Base-by-base conservation (phyloP, 2,888 invertebrate genomes). In the Dryococelus australis region DNA sequence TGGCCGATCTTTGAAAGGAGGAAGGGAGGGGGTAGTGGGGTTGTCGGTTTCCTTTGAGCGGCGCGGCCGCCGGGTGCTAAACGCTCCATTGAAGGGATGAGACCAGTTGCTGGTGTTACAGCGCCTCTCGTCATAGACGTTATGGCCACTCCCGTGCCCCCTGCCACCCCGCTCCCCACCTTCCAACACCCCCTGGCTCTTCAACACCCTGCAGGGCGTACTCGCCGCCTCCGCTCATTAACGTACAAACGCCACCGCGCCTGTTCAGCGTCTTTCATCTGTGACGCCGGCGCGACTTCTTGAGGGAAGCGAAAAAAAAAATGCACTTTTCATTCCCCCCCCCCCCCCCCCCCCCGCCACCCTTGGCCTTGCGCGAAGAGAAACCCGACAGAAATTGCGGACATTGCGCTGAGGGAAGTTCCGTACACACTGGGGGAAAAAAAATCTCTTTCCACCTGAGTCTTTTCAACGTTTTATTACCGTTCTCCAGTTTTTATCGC, bases 201-300 rank as follows among this genome's bases (percentile, higher is more conserved):
- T 13, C 47, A 47, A 47, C 47, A n/a, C 84, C 20, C 47, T 35
- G 81, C 8, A 28, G 28, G 81, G 81, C 81, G 20, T 35, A 35
- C 84, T 47, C 84, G 84, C 84, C 43, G 84, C 84, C 84, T 43
- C n/a, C 43, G 24, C 84, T 26, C 28, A 80, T 28, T 80, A 80
- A 27, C 28, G 27, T 26, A 26, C 28, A 26, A 80, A 27, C 26
- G 27, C 80, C 28, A 28, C 28, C 28, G 80, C 80, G 26, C 27
- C 80, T 80, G 80, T 80, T n/a, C 84, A 47, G 43, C n/a, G 43
- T 47, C 84, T 43, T 43, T 27, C 84, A 47, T 47, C 27, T 43
- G n/a, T 47, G 84, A 35, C 43, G 84, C 84, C 84, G 27, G 4
- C 84, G 43, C 27, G 84, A 35, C 84, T 35, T 43, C 84, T 43